Base-by-base conservation (phyloP, 2,113 vertebrate genomes). In the Rutilus rutilus region DNA sequence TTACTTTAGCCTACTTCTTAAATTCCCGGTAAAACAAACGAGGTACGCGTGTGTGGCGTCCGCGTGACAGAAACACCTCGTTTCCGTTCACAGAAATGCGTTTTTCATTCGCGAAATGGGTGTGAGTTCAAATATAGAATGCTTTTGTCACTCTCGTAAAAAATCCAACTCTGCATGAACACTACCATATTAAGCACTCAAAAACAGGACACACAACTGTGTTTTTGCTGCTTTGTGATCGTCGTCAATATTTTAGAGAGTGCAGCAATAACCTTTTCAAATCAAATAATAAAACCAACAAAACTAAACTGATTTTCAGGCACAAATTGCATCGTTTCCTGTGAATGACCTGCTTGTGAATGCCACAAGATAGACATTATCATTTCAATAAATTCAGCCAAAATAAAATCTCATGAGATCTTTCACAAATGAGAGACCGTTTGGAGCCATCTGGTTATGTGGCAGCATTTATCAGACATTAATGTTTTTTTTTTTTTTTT, bases 381-480 rank as follows among this genome's bases (percentile, higher is more conserved):
- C 0, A 67, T 82, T 67, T 67, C 23, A 69, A 33, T 82, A 67
- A 65, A 69, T 82, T 82, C 62, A 54, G 62, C 45, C 80, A 82
- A 82, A 82, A 25, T 69, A 52, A 21, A 52, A 67, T 82, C 80
- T 50, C 62, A 82, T 52, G 62, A 82, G 25, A 82, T 33, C 27
- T 78, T 78, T 33, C 60, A 69, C 12, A 69, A 69, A 82, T 54
- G 64, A 54, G 19, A 69, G 80, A 82, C 17, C 45, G 11, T n/a
- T 54, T 82, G 64, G 62, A 69, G 80, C 80, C 79, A 82, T 82
- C 80, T 82, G 80, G 80, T 15, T 27, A 50, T 82, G 27, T 82
- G 62, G 80, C 79, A 82, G 11, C 42, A 65, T 50, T 67, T 5
- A 14, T 67, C 42, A 82, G 62, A 82, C 42, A 82, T 33, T 82